Evolutionary conservation across 2,888 invertebrate genomes (phyloP).

Genomic region (Apamea monoglypha): DNA sequence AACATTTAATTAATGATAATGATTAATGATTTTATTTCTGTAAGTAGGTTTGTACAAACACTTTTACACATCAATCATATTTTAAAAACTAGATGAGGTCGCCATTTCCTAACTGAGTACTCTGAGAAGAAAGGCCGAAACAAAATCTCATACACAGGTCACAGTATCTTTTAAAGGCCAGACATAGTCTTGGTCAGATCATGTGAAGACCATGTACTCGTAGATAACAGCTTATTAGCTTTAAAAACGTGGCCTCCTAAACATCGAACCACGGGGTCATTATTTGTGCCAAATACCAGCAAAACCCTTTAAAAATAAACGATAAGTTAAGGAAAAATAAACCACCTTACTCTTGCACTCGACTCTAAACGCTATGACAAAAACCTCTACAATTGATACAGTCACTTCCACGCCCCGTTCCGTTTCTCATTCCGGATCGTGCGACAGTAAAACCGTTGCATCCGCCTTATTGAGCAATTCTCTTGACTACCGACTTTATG

Average conservation of each 20-base stretch:
- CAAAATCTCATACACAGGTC: not conserved
- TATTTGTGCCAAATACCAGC: not conserved
- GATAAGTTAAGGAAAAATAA: not conserved
- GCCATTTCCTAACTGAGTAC: not conserved
- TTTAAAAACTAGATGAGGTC: not conserved
- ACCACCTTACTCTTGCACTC: not conserved
- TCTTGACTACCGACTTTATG: slow-evolving; percentile 58
- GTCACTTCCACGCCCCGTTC: slow-evolving; percentile 49
- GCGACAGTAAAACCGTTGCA: slow-evolving; percentile 59
- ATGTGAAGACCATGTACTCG: not conserved
- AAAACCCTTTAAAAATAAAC: not conserved
- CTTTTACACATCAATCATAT: not conserved
- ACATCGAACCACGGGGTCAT: not conserved
- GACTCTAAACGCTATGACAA: slow-evolving; percentile 37
- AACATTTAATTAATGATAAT: not conserved
- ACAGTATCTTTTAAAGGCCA: not conserved
- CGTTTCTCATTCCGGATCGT: slow-evolving; percentile 49
- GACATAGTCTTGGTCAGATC: not conserved
- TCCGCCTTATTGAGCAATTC: slow-evolving; percentile 64
- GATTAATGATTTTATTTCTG: not conserved
- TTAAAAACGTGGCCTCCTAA: not conserved
- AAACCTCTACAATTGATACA: slow-evolving; percentile 52
- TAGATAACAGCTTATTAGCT: not conserved
- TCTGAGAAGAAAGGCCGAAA: not conserved
- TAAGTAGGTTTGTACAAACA: not conserved